Evolutionary conservation across 2,888 invertebrate species (phyloP).

Genomic region (Didymodactylos carnosus): DNA sequence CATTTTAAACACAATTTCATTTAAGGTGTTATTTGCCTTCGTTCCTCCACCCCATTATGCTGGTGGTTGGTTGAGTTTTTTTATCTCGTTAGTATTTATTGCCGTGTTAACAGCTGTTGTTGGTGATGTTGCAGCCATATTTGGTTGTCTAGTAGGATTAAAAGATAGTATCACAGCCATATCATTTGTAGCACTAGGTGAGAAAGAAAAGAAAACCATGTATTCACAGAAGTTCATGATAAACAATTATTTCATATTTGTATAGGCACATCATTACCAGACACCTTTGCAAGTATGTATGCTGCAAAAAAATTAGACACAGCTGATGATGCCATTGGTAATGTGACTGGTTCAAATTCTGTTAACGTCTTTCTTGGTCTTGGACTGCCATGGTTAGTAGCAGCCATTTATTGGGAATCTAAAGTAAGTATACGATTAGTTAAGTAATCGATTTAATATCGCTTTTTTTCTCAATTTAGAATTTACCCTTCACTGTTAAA

Average conservation of each 20-base stretch:
- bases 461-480: slow-evolving; percentile 16
- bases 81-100: slow-evolving; percentile 39
- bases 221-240: slow-evolving; percentile 1
- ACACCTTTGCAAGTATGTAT: slow-evolving; percentile 42
- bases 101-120: slow-evolving; percentile 43
- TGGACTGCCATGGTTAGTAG: slow-evolving; percentile 44
- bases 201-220: too few relatives aligned
- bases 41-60: slow-evolving; percentile 40
- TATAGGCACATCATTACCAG: slow-evolving; percentile 42
- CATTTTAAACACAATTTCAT: slow-evolving; percentile 42
- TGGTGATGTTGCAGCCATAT: slow-evolving; percentile 42
- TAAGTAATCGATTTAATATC: background rate
- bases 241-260: slow-evolving; percentile 37
- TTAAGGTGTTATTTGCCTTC: slow-evolving; percentile 41
- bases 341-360: slow-evolving; percentile 45
- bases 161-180: slow-evolving; percentile 39
- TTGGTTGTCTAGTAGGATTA: slow-evolving; percentile 43
- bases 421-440: slow-evolving; percentile 21
- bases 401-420: slow-evolving; percentile 38
- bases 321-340: slow-evolving; percentile 45
- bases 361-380: slow-evolving; percentile 47
- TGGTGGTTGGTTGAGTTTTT: slow-evolving; percentile 43
- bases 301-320: slow-evolving; percentile 40
- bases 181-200: slow-evolving; percentile 28
- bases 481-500: slow-evolving; percentile 23